Conservation (phyloP, 2,113 vertebrate species). For the Cnemophilus loriae region DNA sequence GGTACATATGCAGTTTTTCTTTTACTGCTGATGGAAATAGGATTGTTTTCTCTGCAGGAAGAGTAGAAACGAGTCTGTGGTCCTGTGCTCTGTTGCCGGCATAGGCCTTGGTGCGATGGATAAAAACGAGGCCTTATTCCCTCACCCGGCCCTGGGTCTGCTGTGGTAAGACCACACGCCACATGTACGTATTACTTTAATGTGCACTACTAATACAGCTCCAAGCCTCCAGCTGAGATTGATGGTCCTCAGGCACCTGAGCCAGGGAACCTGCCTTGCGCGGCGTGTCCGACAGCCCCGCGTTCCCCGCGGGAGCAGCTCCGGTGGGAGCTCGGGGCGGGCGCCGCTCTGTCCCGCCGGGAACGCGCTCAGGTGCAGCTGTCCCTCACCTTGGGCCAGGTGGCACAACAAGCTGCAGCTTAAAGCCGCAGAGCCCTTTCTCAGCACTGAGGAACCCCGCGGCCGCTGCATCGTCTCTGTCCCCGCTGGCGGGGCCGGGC, state of each 20-base stretch:
- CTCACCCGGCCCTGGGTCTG: neutral
- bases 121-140: neutral
- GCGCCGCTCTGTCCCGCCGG: neutral
- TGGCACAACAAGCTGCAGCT: neutral
- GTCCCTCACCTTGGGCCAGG: neutral
- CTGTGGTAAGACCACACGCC: neutral
- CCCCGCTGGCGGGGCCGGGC: neutral
- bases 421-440: neutral
- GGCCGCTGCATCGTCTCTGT: neutral
- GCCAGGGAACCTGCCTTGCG: accelerated
- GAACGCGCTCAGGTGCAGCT: accelerated
- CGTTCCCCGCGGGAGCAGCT: neutral
- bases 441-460: accelerated
- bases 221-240: neutral
- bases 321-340: neutral
- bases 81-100: neutral
- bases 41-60: neutral
- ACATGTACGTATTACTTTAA: neutral
- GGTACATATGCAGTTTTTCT: neutral
- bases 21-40: neutral
- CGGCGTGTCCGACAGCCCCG: accelerated
- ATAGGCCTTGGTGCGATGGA: neutral
- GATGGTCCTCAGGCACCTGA: neutral
- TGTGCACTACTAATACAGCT: accelerated
- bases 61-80: neutral